Evolutionary conservation across 2,113 vertebrate species (phyloP), one percentile per base, ranked within the genome.

Genomic region (Trachemys scripta): DNA sequence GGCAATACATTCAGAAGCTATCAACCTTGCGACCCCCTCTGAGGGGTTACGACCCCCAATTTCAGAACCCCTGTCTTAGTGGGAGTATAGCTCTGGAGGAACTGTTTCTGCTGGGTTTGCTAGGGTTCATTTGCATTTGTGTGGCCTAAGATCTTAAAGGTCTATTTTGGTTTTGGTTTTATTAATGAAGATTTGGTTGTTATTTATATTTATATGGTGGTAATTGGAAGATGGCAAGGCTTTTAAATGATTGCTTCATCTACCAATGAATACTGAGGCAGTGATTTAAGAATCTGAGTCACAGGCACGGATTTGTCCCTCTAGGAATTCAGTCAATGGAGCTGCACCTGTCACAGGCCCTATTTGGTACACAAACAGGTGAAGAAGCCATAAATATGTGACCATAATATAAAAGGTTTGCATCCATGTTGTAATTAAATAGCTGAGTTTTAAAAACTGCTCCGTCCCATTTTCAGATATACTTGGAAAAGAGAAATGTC

Each of bases 401-500:
- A 31, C 8, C 2, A 1, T 69, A n/a, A n/a, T n/a, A 35, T 69
- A 69, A 72, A 72, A 35, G 12, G 3, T 82, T 51, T 35, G 29
- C 3, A 80, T 10, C 4, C 0, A 0, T 0, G 5, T 78, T 49
- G 38, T n/a, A 50, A n/a, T 42, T n/a, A 76, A 35, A 14, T 16
- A 25, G 35, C 13, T 72, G n/a, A 38, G n/a, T 20, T 72, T 35
- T 50, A 79, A 89, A 76, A 82, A 56, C 2, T 24, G 20, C 27
- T 20, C 20, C 8, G 3, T 38, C 3, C 1, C 6, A 1, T 59
- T 80, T n/a, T 45, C 80, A 90, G 10, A 54, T 42, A 45, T 90
- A 31, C 0, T 0, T 10, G 0, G 20, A 35, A 69, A 0, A 2
- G 31, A n/a, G 1, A 16, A 17, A 53, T 49, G 27, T 0, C 0